Evolutionary conservation across 1,140 invertebrate species (phyloP).

Genomic region (Chelonus insularis): DNA sequence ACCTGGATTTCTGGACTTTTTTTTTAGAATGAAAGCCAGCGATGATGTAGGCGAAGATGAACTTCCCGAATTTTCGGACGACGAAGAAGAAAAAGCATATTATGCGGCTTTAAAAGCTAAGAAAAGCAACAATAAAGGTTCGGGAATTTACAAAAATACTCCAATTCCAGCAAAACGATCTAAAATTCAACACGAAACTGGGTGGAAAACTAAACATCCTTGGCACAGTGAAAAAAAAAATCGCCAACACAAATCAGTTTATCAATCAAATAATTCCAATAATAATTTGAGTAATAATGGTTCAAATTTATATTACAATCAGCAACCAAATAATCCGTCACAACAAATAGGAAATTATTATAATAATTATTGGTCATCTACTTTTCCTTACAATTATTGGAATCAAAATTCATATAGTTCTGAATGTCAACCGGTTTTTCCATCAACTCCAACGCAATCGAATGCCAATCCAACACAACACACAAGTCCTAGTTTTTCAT

Average conservation of each 20-base stretch:
- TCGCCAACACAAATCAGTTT: slow-evolving; percentile 22
- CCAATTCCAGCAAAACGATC: slow-evolving; percentile 21
- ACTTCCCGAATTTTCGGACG: slow-evolving; percentile 88
- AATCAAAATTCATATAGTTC: no score
- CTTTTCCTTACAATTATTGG: no score
- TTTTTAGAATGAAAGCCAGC: slow-evolving; percentile 71
- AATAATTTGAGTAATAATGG: no score
- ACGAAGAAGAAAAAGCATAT: slow-evolving; percentile 74
- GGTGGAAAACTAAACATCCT: slow-evolving; percentile 45
- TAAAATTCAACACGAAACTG: slow-evolving; percentile 7
- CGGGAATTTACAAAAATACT: slow-evolving; percentile 32
- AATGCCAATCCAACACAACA: no score
- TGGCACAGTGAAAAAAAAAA: slow-evolving; percentile 37
- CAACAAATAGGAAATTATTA: no score
- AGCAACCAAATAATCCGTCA: no score
- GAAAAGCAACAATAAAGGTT: slow-evolving; percentile 36
- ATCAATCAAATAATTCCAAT: slow-evolving; percentile 5
- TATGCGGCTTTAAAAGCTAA: slow-evolving; percentile 45
- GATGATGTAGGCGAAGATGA: slow-evolving; percentile 88
- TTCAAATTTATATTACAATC: no score
- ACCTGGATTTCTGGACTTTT: no score
- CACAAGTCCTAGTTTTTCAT: neutral
- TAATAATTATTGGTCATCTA: no score
- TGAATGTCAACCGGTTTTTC: no score
- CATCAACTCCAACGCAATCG: no score